phyloP scores from a whole-genome alignment of 2,888 invertebrate species.

The Meghimatium bilineatum region DNA sequence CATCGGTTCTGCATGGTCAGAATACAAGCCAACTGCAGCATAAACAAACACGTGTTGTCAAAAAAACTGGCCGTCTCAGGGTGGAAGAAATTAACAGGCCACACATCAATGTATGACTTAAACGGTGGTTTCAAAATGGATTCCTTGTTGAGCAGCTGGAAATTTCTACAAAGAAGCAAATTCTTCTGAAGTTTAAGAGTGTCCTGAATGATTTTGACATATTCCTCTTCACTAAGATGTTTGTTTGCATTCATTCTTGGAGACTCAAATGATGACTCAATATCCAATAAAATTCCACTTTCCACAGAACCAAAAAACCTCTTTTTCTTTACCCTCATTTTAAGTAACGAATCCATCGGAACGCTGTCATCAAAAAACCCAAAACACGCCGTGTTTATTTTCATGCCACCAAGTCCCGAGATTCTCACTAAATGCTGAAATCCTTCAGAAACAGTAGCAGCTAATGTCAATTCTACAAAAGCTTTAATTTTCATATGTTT shows the following conservation, averaged over 20 bases:
- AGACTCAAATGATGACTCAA: slow-evolving; percentile 60
- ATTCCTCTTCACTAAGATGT: slow-evolving; percentile 81
- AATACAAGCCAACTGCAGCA: slow-evolving; percentile 97
- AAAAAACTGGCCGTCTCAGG: slow-evolving; percentile 86
- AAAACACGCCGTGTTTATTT: slow-evolving; percentile 94
- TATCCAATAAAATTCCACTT: slow-evolving; percentile 48
- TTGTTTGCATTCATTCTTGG: slow-evolving; percentile 58
- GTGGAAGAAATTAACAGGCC: slow-evolving; percentile 96
- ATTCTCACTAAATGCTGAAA: slow-evolving; percentile 93
- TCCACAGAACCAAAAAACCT: slow-evolving; percentile 61
- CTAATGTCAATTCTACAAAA: slow-evolving; percentile 94
- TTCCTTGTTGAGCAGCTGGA: slow-evolving; percentile 88
- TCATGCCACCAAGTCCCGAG: slow-evolving; percentile 98
- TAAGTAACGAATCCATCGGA: slow-evolving; percentile 81
- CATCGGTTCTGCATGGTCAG: slow-evolving; percentile 85
- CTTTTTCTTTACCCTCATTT: slow-evolving; percentile 52
- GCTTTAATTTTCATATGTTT: slow-evolving; percentile 94
- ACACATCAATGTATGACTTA: slow-evolving; percentile 92
- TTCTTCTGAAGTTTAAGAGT: slow-evolving; percentile 95
- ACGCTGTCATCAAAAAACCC: slow-evolving; percentile 90
- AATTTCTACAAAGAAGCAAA: slow-evolving; percentile 93
- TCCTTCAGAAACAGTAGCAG: slow-evolving; percentile 90
- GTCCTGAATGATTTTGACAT: slow-evolving; percentile 90
- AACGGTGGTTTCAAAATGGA: slow-evolving; percentile 83
- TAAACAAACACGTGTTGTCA: slow-evolving; percentile 94